Base-by-base conservation (phyloP, 2,888 invertebrate species). In the Coenonympha arcania region DNA sequence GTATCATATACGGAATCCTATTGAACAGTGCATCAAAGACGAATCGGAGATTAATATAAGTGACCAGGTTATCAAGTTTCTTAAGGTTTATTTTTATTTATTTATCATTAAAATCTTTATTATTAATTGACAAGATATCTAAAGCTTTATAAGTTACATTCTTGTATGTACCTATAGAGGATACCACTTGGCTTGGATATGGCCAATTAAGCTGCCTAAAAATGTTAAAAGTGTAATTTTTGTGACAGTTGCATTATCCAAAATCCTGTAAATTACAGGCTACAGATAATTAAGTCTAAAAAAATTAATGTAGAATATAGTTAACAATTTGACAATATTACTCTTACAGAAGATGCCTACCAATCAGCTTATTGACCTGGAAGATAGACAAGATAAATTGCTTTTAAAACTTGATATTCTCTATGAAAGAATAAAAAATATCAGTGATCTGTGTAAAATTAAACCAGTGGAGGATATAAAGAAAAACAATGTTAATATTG, bases 1-100 rank as follows among this genome's bases (percentile, higher is more conserved):
- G 91, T 93, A 92, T 76, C 74, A 72, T 62, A 76, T 92, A 79
- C 90, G 88, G 86, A 91, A 89, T 79, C 67, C 65, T 20, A 70
- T 66, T 48, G 68, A 73, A 59, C 57, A 58, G 50, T 50, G 55
- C 30, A 57, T 62, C 59, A 65, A 66, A 49, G 72, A 71, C 48
- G 69, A 69, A 55, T 61, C 60, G 43, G 76, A 84, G 76, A 78
- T 89, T 66, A 87, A 88, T 82, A 88, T 91, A 71, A 80, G 85
- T 81, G 86, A 89, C 81, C 90, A 92, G 91, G 91, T 92, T 91
- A 90, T 88, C 82, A 89, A 88, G 87, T 89, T 91, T 89, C 87
- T 91, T 80, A 89, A 92, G 91, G 91, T 92, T 90, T 45, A 61
- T 57, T 58, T 58, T 76, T 15, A 34, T 6, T 34, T 44, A 9